Evolutionary conservation across 2,888 invertebrate genomes (phyloP), one percentile per base, ranked within the genome.

Genomic region (Chymomyza fuscimana): DNA sequence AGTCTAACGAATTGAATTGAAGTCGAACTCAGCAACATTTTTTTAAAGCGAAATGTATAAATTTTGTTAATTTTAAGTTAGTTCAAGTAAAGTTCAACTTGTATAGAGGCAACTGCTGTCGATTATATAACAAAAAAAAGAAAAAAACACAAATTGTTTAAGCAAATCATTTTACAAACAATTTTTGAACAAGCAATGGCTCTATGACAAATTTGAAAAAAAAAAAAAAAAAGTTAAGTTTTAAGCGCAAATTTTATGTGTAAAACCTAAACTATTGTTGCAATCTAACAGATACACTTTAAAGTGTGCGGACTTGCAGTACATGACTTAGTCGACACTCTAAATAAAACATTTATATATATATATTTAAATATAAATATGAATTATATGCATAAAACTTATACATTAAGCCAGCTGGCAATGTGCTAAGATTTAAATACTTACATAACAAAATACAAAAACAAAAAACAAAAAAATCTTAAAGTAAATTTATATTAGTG

Each of bases 401-500:
- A 25, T 59, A 50, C 56, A 46, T 10, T 58, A 15, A 29, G n/a
- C 22, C 52, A 51, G 10, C 25, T 16, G 40, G 29, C 51, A 51
- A 58, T 59, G 22, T 46, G 19, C 46, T 15, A 59, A 46, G 36
- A 32, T 29, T 50, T 66, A 60, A 32, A 46, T 66, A 66, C 32
- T 59, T 54, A 19, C 12, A 51, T 60, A 70, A 65, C 71, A 70
- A 75, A 50, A 66, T 1, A 46, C 60, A 74, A 70, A 75, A 29
- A 60, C 0, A 46, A 63, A 52, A 51, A 5, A 40, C 22, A 15
- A 22, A 73, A 73, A 70, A 77, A 76, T 68, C 70, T 73, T 5
- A 32, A 9, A 81, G 61, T 64, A 63, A 65, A 69, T 76, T 69
- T 74, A 80, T 82, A 77, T 74, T 82, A 82, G 81, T 59, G 79